Evolutionary conservation across 2,888 invertebrate species (phyloP).

Genomic region (Calliscelio sp.): DNA sequence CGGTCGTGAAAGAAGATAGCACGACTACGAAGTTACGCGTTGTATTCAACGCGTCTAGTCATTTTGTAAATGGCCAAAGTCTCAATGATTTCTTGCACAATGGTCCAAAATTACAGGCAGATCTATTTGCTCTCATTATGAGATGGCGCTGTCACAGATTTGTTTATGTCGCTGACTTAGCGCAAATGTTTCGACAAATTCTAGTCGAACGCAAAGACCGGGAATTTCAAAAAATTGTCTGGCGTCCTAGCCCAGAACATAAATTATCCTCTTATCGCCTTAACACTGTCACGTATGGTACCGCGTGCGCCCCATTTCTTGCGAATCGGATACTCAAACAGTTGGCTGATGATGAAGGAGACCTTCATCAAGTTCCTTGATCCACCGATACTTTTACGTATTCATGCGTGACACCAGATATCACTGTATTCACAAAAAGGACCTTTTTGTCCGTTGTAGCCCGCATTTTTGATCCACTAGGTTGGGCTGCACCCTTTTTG

Average conservation of each 20-base stretch:
- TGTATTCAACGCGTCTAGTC: constrained; percentile 60
- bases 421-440: too few relatives aligned
- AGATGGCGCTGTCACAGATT: constrained; percentile 25
- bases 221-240: constrained; percentile 19
- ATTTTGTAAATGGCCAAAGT: constrained; percentile 34
- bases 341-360: constrained; percentile 7
- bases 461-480: too few relatives aligned
- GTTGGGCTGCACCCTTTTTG: too few relatives aligned
- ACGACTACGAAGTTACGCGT: constrained; percentile 56
- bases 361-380: neutral
- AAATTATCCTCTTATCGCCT: constrained; percentile 1
- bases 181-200: constrained; percentile 54
- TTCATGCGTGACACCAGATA: too few relatives aligned
- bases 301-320: constrained; percentile 14
- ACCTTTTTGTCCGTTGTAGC: too few relatives aligned
- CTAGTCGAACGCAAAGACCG: constrained; percentile 12
- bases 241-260: constrained; percentile 1
- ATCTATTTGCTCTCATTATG: constrained; percentile 11
- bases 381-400: too few relatives aligned
- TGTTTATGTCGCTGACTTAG: constrained; percentile 42
- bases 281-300: constrained; percentile 40
- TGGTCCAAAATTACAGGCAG: constrained; percentile 36
- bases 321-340: neutral
- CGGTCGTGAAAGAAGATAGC: constrained; percentile 50
- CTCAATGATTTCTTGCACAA: constrained; percentile 53